phyloP scores from a whole-genome alignment of 2,113 vertebrate genomes.

The Camelus dromedarius region DNA sequence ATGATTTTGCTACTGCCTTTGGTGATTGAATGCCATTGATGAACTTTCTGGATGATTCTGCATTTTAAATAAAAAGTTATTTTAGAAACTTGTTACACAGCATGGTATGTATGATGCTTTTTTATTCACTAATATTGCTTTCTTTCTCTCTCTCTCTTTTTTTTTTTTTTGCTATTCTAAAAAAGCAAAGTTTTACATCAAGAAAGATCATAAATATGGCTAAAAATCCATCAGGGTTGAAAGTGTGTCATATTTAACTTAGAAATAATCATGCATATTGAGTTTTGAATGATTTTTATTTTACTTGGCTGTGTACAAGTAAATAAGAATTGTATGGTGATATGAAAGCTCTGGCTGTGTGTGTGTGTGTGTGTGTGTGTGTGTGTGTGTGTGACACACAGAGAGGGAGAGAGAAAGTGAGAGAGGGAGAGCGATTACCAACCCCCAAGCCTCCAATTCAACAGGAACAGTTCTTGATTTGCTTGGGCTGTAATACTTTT shows the following conservation, averaged over 20 bases:
- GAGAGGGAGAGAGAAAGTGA: background rate
- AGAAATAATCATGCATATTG: background rate
- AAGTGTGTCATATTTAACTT: background rate
- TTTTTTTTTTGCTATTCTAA: background rate
- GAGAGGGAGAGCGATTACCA: background rate
- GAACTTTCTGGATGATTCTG: slow-evolving; percentile 66
- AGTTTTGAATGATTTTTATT: background rate
- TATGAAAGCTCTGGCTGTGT: background rate
- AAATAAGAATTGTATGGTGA: background rate
- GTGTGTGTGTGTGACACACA: background rate
- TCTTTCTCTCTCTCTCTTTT: background rate
- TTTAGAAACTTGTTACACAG: slow-evolving; percentile 59
- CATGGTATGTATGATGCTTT: background rate
- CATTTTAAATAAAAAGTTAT: slow-evolving; percentile 68
- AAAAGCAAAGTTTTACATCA: background rate
- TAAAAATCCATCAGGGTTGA: background rate
- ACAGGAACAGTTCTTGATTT: background rate
- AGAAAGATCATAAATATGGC: background rate
- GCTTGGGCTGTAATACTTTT: background rate
- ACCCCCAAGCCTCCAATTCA: background rate
- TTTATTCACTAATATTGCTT: background rate
- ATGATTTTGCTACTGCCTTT: slow-evolving; percentile 14
- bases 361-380: background rate
- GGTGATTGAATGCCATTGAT: background rate
- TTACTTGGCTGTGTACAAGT: background rate